A percentile compares a stretch with the other conserved stretches of the same genome.
Evolutionary conservation across 2,797 vertebrate species (phyloP).

Genomic region (Acipenser ruthenus): DNA sequence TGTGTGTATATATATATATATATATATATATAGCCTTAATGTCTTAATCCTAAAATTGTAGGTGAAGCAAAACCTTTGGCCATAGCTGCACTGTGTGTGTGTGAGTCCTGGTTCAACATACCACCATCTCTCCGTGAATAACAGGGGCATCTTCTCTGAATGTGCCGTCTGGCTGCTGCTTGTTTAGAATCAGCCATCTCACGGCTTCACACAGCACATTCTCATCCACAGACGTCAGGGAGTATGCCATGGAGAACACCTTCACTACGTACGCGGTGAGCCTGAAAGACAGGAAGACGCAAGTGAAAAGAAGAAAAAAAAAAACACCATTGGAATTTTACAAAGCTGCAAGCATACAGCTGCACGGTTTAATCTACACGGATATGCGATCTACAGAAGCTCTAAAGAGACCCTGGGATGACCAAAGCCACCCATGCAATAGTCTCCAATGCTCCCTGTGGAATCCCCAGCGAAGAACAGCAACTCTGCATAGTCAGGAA

Average conservation of each 20-base stretch:
- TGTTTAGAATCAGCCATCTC: conserved; percentile 63
- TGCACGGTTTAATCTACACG: neutral
- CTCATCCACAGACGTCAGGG: conserved; percentile 39
- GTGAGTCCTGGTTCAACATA: conserved; percentile 27
- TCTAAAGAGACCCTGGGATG: neutral
- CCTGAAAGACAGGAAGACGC: conserved; percentile 44
- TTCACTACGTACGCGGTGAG: conserved; percentile 78
- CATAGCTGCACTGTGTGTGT: too few species aligned
- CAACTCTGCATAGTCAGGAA: too few species aligned
- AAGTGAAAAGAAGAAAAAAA: neutral
- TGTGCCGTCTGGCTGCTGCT: conserved; percentile 55
- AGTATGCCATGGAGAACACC: conserved; percentile 64
- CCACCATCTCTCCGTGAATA: conserved; percentile 47
- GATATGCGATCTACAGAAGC: neutral
- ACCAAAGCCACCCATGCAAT: too few species aligned
- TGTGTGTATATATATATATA: too few species aligned
- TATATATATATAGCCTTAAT: too few species aligned
- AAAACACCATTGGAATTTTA: neutral
- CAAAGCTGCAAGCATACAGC: neutral
- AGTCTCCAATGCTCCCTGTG: too few species aligned
- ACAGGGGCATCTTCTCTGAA: conserved; percentile 54
- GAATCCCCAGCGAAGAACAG: too few species aligned
- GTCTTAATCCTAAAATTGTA: too few species aligned
- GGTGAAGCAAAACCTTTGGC: too few species aligned
- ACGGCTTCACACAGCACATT: conserved; percentile 59